phyloP scores from a whole-genome alignment of 2,888 invertebrate genomes.

The Elmis aenea region DNA sequence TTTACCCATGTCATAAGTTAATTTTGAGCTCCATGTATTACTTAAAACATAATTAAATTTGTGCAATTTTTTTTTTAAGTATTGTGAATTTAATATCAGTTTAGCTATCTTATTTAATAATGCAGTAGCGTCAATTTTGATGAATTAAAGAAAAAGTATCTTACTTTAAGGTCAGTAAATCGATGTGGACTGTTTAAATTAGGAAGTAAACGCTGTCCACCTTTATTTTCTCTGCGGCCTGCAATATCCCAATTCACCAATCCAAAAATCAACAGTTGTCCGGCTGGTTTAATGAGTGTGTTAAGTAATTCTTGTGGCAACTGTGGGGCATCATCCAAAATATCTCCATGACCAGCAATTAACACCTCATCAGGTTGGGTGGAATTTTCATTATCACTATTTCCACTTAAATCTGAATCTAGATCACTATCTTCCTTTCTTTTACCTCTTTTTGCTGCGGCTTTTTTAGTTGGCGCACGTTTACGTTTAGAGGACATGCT shows the following conservation, averaged over 20 bases:
- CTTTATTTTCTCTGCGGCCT: slow-evolving; percentile 70
- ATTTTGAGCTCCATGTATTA: too few relatives aligned
- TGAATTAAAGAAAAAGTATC: slow-evolving; percentile 49
- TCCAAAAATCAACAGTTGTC: slow-evolving; percentile 75
- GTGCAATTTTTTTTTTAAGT: not conserved
- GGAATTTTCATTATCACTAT: slow-evolving; percentile 40
- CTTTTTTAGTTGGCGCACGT: slow-evolving; percentile 40
- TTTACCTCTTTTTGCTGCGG: slow-evolving; percentile 37
- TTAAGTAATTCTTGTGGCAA: slow-evolving; percentile 64
- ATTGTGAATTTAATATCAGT: not conserved
- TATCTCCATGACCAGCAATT: slow-evolving; percentile 51
- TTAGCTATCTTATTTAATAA: not conserved
- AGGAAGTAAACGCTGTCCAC: slow-evolving; percentile 57
- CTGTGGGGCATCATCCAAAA: slow-evolving; percentile 57
- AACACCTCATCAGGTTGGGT: slow-evolving; percentile 51
- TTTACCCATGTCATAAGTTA: too few relatives aligned
- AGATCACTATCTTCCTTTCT: slow-evolving; percentile 44
- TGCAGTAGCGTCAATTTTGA: slow-evolving; percentile 2
- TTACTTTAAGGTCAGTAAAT: slow-evolving; percentile 63
- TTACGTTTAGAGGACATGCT: slow-evolving; percentile 43
- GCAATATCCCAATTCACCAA: slow-evolving; percentile 88
- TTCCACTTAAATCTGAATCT: slow-evolving; percentile 45
- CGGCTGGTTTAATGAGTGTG: slow-evolving; percentile 63
- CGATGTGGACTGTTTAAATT: slow-evolving; percentile 80
- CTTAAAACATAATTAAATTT: too few relatives aligned